phyloP scores from a whole-genome alignment of 1,140 invertebrate genomes.

The Magallana angulata region DNA sequence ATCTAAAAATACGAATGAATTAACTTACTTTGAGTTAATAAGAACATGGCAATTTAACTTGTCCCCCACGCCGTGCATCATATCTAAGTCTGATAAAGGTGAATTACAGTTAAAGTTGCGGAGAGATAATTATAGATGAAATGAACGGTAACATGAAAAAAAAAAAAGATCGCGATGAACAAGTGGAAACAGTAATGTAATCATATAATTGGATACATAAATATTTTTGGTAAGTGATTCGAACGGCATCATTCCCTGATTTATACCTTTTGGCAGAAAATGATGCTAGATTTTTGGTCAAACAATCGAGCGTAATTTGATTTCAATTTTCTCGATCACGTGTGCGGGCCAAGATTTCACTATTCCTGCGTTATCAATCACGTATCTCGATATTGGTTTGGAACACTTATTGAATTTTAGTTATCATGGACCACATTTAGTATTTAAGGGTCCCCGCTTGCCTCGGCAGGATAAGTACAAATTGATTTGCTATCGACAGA shows the following conservation, averaged over 20 bases:
- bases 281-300: neutral
- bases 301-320: neutral
- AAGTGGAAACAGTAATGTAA: neutral
- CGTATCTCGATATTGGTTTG: conserved; percentile 32
- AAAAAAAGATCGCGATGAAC: no score
- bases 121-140: neutral
- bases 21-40: no score
- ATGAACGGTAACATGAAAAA: neutral
- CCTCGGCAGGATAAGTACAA: conserved; percentile 24
- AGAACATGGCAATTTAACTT: no score
- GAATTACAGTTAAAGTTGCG: no score
- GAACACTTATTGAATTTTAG: conserved; percentile 24
- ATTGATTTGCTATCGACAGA: conserved; percentile 36
- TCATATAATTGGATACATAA: neutral
- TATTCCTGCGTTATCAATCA: conserved; percentile 23
- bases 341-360: conserved; percentile 23
- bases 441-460: conserved; percentile 20
- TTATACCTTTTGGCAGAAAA: conserved; percentile 15
- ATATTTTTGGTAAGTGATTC: conserved; percentile 6
- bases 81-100: no score
- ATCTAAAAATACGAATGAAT: no score
- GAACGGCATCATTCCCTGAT: neutral
- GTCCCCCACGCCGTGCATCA: no score
- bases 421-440: conserved; percentile 25
- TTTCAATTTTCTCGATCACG: neutral